Evolutionary conservation across 2,888 invertebrate genomes (phyloP).

Genomic region (Melinaea menophilus): DNA sequence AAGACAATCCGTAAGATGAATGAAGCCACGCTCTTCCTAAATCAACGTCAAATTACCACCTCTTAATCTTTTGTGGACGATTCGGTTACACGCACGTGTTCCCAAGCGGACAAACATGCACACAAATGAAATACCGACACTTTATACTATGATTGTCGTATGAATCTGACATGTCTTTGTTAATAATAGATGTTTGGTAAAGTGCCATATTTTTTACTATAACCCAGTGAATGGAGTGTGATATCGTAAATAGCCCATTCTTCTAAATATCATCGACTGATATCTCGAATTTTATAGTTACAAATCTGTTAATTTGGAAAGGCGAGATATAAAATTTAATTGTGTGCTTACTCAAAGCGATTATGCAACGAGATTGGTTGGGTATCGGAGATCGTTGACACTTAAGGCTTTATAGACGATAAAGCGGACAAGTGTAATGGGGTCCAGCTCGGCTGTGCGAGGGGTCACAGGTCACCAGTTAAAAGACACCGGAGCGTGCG

Average conservation of each 20-base stretch:
- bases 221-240: conserved; percentile 47
- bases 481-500: conserved; percentile 32
- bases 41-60: conserved; percentile 77
- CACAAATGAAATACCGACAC: conserved; percentile 54
- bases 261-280: conserved; percentile 40
- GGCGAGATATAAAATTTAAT: conserved; percentile 34
- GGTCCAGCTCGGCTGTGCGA: conserved; percentile 53
- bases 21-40: conserved; percentile 62
- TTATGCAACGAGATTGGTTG: conserved; percentile 32
- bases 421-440: conserved; percentile 66
- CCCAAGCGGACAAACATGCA: conserved; percentile 47
- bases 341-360: conserved; percentile 28
- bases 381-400: conserved; percentile 51
- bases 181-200: conserved; percentile 58
- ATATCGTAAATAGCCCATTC: conserved; percentile 63
- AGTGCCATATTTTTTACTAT: conserved; percentile 62
- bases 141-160: conserved; percentile 53
- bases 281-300: conserved; percentile 39
- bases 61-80: conserved; percentile 73
- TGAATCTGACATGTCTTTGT: conserved; percentile 71
- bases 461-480: conserved; percentile 54
- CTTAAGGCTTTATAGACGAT: conserved; percentile 67
- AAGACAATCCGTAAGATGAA: conserved; percentile 69
- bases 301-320: conserved; percentile 34
- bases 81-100: conserved; percentile 72